These are phyloP conservation scores for Syngnathus scovelli DNA, from an alignment of 2,113 vertebrate genomes.

Conservation along the genomic window DNA sequence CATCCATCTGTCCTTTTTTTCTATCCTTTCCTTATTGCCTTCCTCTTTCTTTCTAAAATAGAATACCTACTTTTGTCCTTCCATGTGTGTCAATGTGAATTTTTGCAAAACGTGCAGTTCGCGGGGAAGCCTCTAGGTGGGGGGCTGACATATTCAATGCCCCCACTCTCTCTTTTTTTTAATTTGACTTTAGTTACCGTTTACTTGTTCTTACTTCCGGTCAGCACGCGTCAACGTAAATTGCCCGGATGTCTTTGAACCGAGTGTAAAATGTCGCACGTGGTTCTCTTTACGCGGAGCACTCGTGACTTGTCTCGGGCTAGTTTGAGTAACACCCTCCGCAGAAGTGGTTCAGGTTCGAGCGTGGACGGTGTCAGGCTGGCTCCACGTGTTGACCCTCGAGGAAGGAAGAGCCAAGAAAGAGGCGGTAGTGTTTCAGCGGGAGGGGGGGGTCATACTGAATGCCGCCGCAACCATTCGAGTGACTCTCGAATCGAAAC, in stretches of 20 bases:
- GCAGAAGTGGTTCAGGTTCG: conserved; percentile 23
- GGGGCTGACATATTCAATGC: background rate
- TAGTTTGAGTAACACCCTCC: background rate
- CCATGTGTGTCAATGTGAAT: background rate
- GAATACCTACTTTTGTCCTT: background rate
- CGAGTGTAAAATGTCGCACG: background rate
- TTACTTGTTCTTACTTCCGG: background rate
- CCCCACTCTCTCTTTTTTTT: background rate
- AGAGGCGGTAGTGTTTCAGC: background rate
- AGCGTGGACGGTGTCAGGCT: conserved; percentile 1
- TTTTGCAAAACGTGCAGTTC: background rate
- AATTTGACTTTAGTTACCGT: background rate
- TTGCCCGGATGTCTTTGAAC: background rate
- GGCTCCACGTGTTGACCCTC: conserved; percentile 38
- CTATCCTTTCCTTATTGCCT: background rate
- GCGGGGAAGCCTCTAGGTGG: background rate
- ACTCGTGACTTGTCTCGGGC: conserved; percentile 42
- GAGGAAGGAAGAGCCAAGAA: background rate
- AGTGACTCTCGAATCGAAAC: background rate
- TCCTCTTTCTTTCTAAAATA: background rate
- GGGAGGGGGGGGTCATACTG: background rate
- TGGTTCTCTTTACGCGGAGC: background rate
- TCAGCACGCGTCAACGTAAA: background rate
- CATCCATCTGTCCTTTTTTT: background rate
- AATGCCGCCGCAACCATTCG: background rate